These are phyloP conservation scores for Physella acuta DNA, from an alignment of 1,140 invertebrate genomes.

Conservation along the genomic window DNA sequence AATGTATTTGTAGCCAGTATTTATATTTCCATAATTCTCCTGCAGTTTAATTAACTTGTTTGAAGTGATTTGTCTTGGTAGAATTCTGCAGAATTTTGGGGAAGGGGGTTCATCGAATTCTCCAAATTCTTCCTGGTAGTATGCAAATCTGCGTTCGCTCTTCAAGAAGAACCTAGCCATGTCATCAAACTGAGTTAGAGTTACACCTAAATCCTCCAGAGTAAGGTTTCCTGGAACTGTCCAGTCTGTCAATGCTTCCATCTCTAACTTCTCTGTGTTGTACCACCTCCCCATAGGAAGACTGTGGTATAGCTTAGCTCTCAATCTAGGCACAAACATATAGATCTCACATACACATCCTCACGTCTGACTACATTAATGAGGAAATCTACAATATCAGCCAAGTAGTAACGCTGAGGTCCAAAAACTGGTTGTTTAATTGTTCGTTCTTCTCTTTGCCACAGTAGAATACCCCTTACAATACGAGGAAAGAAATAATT, in stretches of 20 bases:
- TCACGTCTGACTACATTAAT: slow-evolving; percentile 68
- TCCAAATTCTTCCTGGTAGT: slow-evolving; percentile 74
- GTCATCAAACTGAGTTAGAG: slow-evolving; percentile 74
- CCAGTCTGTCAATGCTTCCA: slow-evolving; percentile 76
- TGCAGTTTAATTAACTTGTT: too few species aligned
- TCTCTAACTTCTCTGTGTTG: too few species aligned
- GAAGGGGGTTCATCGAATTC: slow-evolving; percentile 72
- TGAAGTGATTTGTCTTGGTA: slow-evolving; percentile 21
- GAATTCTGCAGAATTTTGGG: slow-evolving; percentile 45
- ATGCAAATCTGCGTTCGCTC: slow-evolving; percentile 67
- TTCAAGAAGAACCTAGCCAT: slow-evolving; percentile 70
- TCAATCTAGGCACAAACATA: too few species aligned
- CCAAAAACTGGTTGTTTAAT: too few species aligned
- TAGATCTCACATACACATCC: slow-evolving; percentile 28
- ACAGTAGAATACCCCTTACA: too few species aligned
- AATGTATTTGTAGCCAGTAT: too few species aligned
- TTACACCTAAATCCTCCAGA: slow-evolving; percentile 84
- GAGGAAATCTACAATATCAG: slow-evolving; percentile 79
- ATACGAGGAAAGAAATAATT: too few species aligned
- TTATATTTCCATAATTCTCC: too few species aligned
- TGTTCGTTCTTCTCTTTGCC: too few species aligned
- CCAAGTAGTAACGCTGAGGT: slow-evolving; percentile 77
- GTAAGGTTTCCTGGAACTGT: slow-evolving; percentile 70
- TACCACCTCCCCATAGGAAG: too few species aligned
- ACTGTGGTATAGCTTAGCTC: too few species aligned